A percentile compares a stretch with the other conserved stretches of the same genome.
These are phyloP conservation scores for Eudemis profundana DNA, from an alignment of 2,888 invertebrate species.

Conservation along the genomic window DNA sequence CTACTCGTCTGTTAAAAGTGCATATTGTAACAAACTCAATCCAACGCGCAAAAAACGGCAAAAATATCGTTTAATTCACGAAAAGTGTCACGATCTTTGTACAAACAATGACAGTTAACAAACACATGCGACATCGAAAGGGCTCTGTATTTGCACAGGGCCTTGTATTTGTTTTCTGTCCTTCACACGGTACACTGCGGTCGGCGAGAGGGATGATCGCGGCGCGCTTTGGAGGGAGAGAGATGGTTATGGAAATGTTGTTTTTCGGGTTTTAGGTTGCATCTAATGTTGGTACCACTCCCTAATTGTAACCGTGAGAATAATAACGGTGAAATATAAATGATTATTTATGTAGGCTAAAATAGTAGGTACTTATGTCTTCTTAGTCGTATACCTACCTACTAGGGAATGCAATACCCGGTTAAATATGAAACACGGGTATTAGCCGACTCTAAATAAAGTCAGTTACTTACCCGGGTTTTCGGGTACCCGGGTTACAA, in stretches of 20 bases:
- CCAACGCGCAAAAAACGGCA: constrained; percentile 19
- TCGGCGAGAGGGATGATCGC: constrained; percentile 51
- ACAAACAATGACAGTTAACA: constrained; percentile 64
- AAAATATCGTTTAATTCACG: constrained; percentile 32
- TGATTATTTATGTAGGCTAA: constrained; percentile 16
- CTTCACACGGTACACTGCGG: constrained; percentile 52
- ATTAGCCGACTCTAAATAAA: too few species aligned
- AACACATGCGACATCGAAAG: constrained; percentile 62
- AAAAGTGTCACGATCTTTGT: constrained; percentile 45
- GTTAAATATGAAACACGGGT: too few species aligned
- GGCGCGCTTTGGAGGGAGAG: constrained; percentile 17
- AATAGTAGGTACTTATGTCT: too few species aligned
- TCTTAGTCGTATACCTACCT: too few species aligned
- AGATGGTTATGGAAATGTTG: constrained; percentile 20
- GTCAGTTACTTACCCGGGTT: too few species aligned
- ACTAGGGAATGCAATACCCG: too few species aligned
- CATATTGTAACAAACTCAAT: constrained; percentile 6
- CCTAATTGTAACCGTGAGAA: constrained; percentile 27
- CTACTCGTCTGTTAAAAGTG: too few species aligned
- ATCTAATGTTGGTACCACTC: constrained; percentile 7
- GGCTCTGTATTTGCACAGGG: constrained; percentile 63
- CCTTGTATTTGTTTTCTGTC: constrained; percentile 66
- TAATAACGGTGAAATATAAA: constrained; percentile 14
- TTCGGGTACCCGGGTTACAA: too few species aligned
- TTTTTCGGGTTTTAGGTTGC: constrained; percentile 16